Percentiles rank a stretch among this genome's conserved stretches.
Conservation (phyloP, 2,797 vertebrate genomes). For the Bovichtus diacanthus region DNA sequence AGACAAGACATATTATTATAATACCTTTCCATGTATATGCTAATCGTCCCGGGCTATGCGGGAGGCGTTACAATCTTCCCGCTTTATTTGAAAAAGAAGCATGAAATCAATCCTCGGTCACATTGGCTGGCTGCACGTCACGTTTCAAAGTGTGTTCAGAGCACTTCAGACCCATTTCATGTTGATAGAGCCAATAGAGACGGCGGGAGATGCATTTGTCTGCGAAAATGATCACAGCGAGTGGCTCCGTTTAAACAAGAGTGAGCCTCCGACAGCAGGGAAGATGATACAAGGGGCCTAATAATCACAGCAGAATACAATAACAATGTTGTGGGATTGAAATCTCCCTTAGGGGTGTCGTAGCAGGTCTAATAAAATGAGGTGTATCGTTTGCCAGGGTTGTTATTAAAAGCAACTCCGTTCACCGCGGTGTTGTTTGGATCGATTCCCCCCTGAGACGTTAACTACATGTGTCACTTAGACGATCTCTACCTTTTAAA, state of each 20-base stretch:
- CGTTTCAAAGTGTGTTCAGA: conserved; percentile 29
- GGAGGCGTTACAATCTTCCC: background rate
- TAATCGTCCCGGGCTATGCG: conserved; percentile 30
- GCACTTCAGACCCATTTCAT: conserved; percentile 32
- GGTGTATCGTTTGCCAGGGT: conserved; percentile 18
- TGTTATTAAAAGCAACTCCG: conserved; percentile 33
- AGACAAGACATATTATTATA: conserved; percentile 33
- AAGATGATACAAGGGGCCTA: conserved; percentile 15
- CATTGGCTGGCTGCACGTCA: background rate
- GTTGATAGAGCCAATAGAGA: conserved; percentile 19
- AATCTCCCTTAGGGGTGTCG: conserved; percentile 40
- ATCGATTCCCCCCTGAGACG: conserved; percentile 12
- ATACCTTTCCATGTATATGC: conserved; percentile 39
- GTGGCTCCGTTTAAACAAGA: conserved; percentile 35
- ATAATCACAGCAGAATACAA: conserved; percentile 45
- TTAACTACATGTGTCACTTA: conserved; percentile 28
- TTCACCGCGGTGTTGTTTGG: background rate
- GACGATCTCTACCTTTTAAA: no score
- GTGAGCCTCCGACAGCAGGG: conserved; percentile 20
- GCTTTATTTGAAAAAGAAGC: conserved; percentile 33
- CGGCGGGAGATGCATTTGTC: background rate
- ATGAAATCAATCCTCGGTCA: conserved; percentile 36
- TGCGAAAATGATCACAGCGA: conserved; percentile 33
- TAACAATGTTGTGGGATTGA: conserved; percentile 28
- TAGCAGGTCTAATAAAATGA: conserved; percentile 43